A percentile compares a stretch with the other conserved stretches of the same genome.
These are phyloP conservation scores for Limosa lapponica DNA, from an alignment of 2,797 vertebrate genomes.

Conservation along the genomic window DNA sequence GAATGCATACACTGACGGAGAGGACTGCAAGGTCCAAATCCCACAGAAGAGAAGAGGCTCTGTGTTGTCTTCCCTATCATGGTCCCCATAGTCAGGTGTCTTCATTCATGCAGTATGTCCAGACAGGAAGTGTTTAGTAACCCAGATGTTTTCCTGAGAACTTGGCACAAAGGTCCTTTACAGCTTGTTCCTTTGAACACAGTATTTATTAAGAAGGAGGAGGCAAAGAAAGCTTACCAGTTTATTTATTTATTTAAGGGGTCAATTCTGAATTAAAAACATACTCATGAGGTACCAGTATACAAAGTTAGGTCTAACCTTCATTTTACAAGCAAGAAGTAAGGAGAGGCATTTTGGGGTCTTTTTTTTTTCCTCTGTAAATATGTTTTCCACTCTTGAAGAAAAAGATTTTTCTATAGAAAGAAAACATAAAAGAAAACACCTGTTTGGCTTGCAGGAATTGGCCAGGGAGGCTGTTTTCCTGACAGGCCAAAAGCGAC, in stretches of 20 bases:
- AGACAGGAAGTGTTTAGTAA: neutral
- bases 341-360: neutral
- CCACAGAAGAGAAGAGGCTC: neutral
- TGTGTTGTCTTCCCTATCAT: neutral
- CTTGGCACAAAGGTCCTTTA: neutral
- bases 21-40: neutral
- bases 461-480: slow-evolving; percentile 64
- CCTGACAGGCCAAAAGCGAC: slow-evolving; percentile 76
- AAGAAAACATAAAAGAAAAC: slow-evolving; percentile 83
- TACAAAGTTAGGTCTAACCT: neutral
- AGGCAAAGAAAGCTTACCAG: neutral
- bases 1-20: neutral
- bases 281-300: neutral
- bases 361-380: neutral
- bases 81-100: neutral
- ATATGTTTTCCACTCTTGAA: slow-evolving; percentile 30
- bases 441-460: slow-evolving; percentile 86
- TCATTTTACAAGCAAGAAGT: slow-evolving; percentile 21
- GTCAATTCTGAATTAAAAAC: neutral
- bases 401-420: neutral
- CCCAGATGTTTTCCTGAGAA: neutral
- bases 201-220: neutral
- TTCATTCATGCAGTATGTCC: neutral
- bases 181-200: neutral
- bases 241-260: neutral